Evolutionary conservation across 2,113 vertebrate genomes (phyloP).

Genomic region (Carassius gibelio): DNA sequence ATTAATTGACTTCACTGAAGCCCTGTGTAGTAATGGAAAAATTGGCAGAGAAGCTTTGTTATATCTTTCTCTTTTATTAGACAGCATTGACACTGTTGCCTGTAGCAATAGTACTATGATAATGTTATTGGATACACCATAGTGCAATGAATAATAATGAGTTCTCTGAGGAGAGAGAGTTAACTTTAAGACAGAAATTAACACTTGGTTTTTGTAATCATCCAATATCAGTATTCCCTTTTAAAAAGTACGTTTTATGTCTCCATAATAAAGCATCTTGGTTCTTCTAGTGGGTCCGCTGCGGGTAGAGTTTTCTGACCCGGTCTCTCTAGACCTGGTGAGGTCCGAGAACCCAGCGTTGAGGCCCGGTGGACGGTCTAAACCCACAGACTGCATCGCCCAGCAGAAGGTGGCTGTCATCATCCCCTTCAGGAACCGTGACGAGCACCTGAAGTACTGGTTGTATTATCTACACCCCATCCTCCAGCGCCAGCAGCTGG

Average conservation of each 20-base stretch:
- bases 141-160: background rate
- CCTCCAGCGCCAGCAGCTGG: constrained; percentile 91
- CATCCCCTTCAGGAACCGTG: constrained; percentile 91
- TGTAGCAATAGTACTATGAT: background rate
- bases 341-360: constrained; percentile 76
- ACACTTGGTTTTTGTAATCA: background rate
- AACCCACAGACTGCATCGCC: constrained; percentile 82
- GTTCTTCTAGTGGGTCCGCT: constrained; percentile 85
- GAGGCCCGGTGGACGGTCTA: constrained; percentile 79
- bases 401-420: constrained; percentile 93
- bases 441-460: constrained; percentile 94
- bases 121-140: background rate
- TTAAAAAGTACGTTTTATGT: background rate
- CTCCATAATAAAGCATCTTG: constrained; percentile 24
- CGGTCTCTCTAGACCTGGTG: constrained; percentile 79
- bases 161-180: background rate
- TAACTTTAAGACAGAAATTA: background rate
- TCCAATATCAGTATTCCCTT: background rate
- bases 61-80: background rate
- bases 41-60: background rate
- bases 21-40: background rate
- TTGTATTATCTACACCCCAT: constrained; percentile 92
- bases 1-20: background rate
- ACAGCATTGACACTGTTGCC: background rate
- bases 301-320: constrained; percentile 81